These are phyloP conservation scores for Amiota minor DNA, from an alignment of 2,888 invertebrate species.

Conservation along the genomic window DNA sequence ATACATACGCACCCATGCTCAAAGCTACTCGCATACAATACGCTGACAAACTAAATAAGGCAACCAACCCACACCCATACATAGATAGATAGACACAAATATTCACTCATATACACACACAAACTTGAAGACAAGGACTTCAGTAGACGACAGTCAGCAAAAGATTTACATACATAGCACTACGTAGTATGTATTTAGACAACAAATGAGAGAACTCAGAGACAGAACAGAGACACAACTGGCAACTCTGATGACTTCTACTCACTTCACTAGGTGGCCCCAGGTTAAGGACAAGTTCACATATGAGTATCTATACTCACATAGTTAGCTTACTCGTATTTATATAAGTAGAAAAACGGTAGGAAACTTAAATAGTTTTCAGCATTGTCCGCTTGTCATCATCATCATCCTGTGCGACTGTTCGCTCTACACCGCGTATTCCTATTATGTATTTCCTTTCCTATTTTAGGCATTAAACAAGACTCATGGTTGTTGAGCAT, in stretches of 20 bases:
- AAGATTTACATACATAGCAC: slow-evolving; percentile 1
- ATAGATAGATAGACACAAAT: slow-evolving; percentile 30
- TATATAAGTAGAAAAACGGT: too few species aligned
- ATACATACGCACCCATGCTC: neutral
- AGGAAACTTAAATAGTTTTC: slow-evolving; percentile 21
- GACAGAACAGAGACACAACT: neutral
- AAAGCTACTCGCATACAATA: neutral
- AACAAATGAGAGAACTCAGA: neutral
- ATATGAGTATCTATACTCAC: neutral
- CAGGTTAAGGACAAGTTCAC: slow-evolving; percentile 16
- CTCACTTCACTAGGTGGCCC: too few species aligned
- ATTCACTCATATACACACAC: neutral
- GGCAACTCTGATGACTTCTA: neutral
- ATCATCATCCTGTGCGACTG: neutral
- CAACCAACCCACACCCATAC: slow-evolving; percentile 16
- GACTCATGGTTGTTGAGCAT: neutral
- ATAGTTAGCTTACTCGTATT: too few species aligned
- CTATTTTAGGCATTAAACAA: neutral
- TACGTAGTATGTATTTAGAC: neutral
- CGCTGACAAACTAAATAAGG: slow-evolving; percentile 9
- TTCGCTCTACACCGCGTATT: too few species aligned
- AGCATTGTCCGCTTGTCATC: neutral
- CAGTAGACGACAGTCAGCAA: neutral
- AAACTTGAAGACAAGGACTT: slow-evolving; percentile 14
- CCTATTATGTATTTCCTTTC: too few species aligned